These are phyloP conservation scores for Corythoichthys intestinalis DNA, from an alignment of 2,113 vertebrate species.

Conservation along the genomic window DNA sequence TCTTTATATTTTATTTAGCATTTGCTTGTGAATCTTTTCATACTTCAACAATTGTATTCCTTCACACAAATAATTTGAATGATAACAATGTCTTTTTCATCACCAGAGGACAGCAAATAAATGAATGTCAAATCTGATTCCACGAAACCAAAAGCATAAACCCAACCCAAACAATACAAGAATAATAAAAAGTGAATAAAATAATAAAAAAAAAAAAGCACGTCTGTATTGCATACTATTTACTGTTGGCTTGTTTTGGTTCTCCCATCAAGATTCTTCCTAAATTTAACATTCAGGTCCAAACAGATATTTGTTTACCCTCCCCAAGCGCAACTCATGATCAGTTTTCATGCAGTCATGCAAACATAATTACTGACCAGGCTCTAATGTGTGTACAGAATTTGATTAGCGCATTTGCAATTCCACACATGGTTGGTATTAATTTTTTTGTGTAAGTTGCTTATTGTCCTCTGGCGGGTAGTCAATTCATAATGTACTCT, in stretches of 20 bases:
- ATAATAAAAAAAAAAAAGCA: background rate
- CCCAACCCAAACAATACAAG: background rate
- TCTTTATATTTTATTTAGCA: background rate
- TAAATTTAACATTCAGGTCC: background rate
- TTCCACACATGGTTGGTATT: background rate
- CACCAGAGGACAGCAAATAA: no score
- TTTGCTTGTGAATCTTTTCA: background rate
- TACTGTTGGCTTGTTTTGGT: background rate
- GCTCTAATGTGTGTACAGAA: background rate
- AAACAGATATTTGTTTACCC: background rate
- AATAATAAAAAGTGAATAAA: background rate
- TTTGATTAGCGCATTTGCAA: background rate
- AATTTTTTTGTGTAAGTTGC: background rate
- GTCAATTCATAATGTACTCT: conserved; percentile 19
- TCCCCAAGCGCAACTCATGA: background rate
- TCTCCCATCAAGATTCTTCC: background rate
- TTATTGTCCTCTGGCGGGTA: conserved; percentile 3
- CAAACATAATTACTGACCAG: conserved; percentile 15
- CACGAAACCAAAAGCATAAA: background rate
- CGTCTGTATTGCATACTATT: background rate
- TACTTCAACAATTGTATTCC: background rate
- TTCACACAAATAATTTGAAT: background rate
- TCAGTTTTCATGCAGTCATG: conserved; percentile 6
- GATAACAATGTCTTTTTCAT: background rate
- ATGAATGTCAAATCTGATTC: no score